These are phyloP conservation scores for Lysandra coridon DNA, from an alignment of 2,888 invertebrate genomes.

Conservation along the genomic window DNA sequence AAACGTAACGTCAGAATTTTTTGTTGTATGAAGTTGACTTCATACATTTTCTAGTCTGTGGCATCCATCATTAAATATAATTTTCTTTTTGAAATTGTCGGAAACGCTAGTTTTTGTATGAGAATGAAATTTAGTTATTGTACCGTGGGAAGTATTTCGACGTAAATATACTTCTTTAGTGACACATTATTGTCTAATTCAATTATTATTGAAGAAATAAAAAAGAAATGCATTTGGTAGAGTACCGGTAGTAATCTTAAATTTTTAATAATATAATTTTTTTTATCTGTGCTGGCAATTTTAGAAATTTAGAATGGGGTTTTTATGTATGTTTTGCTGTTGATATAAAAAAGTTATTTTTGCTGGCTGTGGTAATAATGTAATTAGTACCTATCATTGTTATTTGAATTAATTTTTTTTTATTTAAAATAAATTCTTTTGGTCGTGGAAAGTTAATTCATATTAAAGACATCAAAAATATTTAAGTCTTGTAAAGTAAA, in stretches of 20 bases:
- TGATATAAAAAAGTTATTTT: no score
- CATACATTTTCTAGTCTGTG: background rate
- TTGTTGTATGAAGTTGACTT: background rate
- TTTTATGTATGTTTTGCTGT: no score
- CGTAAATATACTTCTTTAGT: conserved; percentile 24
- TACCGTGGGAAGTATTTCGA: conserved; percentile 24
- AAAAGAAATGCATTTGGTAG: background rate
- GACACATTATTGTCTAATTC: conserved; percentile 21
- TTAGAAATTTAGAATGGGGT: no score
- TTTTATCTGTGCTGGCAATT: no score
- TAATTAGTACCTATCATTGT: no score
- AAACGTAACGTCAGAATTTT: background rate
- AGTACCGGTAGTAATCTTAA: background rate
- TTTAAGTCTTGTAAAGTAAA: no score
- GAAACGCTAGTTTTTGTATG: conserved; percentile 30
- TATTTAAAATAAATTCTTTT: no score
- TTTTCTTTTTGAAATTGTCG: conserved; percentile 32
- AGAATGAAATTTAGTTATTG: conserved; percentile 32
- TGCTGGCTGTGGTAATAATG: no score
- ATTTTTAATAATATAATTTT: background rate
- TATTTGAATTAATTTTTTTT: no score
- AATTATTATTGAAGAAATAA: background rate
- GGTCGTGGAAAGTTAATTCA: no score
- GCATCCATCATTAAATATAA: conserved; percentile 20
- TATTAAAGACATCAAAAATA: no score